Evolutionary conservation across 2,797 vertebrate genomes (phyloP), one percentile per base, ranked within the genome.

Genomic region (Pempheris klunzingeri): DNA sequence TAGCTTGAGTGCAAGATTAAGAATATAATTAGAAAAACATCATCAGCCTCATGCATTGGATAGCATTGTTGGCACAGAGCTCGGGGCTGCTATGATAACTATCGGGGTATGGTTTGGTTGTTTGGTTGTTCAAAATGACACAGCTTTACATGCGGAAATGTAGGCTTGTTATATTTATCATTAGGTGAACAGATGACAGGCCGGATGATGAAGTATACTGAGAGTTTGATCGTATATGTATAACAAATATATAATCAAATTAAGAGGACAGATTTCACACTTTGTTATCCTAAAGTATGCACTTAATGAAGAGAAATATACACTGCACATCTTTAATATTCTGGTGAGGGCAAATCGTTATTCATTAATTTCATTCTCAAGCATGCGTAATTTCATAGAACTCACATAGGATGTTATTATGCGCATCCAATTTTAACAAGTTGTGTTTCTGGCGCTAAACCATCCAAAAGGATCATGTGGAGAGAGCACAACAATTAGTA

Each of bases 401-500:
- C 79, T 85, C 77, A 76, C 78, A 67, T 55, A 81, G 46, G 72
- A 63, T 50, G 20, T 44, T 71, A 75, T 84, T 86, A 88, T 67
- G 58, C 59, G 34, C 57, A 62, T 9, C 34, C 32, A 5, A n/a
- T 85, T 74, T 77, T 62, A 87, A 79, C 65, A 74, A 86, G 75
- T 71, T 9, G 26, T 67, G 59, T 84, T 79, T 83, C 74, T 73
- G 4, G 4, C 77, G 34, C 71, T 74, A 82, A 89, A 85, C 73
- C 71, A 43, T 77, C 70, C 65, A 71, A 77, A 73, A 87, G 75
- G 71, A 84, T 87, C 76, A 71, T 85, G 85, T 80, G 79, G 74
- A 36, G 76, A 59, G 74, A 84, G 77, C 74, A 59, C 67, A 90
- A 84, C 90, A 91, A 93, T 94, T 92, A 91, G 77, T 71, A 64